Base-by-base conservation (phyloP, 2,797 vertebrate species). In the Etheostoma nigrum region DNA sequence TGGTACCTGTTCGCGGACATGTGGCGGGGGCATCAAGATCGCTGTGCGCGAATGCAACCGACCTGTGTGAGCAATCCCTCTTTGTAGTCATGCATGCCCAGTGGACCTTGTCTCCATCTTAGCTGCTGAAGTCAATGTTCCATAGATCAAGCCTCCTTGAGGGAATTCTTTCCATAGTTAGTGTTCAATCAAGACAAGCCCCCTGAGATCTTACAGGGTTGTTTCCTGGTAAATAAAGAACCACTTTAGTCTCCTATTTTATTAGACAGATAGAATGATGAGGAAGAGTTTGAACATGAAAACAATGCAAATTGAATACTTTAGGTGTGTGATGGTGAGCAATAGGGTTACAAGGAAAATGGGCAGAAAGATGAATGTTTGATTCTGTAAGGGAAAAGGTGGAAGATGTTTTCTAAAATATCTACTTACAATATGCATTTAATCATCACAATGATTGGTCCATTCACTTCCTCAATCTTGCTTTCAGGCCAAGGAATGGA, bases 1-100 rank as follows among this genome's bases (percentile, higher is more conserved):
- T 1, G 98, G 97, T 86, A 95, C 95, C 79, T 99, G 98, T 91
- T 99, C 98, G 0, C 95, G 98, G 81, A 97, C 97, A 1, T 99
- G 98, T 0, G 96, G 98, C 0, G 98, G 98, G 0, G 98, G 98
- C 79, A 98, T 99, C 92, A 99, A 97, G 94, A 97, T 95, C 0
- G 96, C 97, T 0, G 92, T 95, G 48, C 95, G 98, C 0, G 98
- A 99, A 86, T 99, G 98, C 96, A 97, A 98, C 96, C 92, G 95
- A 91, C 98, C 98, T 4, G 95, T 96, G 98, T 99, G 94, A 99
- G 97, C 92, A 87, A 42, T 76, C 78, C 15, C n/a, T 67, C 86
- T 93, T 92, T 92, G 88, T 92, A 91, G 92, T 93, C 75, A 76
- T 45, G 86, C 83, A 89, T 82, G 77, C 79, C 77, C 25, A 88